Base-by-base conservation (phyloP, 2,113 vertebrate genomes). In the Eudyptes chrysolophus region DNA sequence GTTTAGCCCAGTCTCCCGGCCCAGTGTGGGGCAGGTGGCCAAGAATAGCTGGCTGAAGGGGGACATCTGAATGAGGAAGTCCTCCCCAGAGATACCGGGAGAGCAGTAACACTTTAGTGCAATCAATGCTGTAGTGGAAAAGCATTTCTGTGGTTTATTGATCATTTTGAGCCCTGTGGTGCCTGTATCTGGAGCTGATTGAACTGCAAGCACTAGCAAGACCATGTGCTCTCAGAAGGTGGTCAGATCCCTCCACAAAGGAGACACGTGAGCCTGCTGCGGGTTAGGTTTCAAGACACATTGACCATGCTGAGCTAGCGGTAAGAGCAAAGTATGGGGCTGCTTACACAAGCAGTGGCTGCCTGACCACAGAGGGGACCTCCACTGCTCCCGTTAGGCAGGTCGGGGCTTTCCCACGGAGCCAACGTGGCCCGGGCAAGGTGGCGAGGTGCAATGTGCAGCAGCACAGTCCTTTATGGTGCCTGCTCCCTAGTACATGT, bases 31-130 rank as follows among this genome's bases (percentile, higher is more conserved):
- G 5, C 98, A 98, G 49, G 94, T 99, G n/a, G 93, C 97, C 83
- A 98, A 98, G 94, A 98, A 98, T 82, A 85, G 80, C 58, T 98
- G 98, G 98, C 96, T 99, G 79, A 97, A 98, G 13, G 74, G 91
- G 4, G 95, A 95, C 51, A 92, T 66, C 87, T 98, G 65, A 96
- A 51, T 4, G 58, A 57, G n/a, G 55, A 76, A 29, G 4, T n/a
- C 54, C 42, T 65, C 76, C 36, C 58, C 16, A 5, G 71, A 81
- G 68, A 34, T 7, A 22, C 57, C 8, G 7, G 34, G 36, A 65
- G 46, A 65, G 44, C 58, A 19, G 10, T 34, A 46, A 70, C 16
- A 8, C 16, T 40, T 40, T 25, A 30, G 24, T 57, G 21, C 38
- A 79, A 90, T 90, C 77, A 60, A 21, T 32, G 16, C 13, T 22